Conservation (phyloP, 2,113 vertebrate genomes). For the Spea multiplicata region DNA sequence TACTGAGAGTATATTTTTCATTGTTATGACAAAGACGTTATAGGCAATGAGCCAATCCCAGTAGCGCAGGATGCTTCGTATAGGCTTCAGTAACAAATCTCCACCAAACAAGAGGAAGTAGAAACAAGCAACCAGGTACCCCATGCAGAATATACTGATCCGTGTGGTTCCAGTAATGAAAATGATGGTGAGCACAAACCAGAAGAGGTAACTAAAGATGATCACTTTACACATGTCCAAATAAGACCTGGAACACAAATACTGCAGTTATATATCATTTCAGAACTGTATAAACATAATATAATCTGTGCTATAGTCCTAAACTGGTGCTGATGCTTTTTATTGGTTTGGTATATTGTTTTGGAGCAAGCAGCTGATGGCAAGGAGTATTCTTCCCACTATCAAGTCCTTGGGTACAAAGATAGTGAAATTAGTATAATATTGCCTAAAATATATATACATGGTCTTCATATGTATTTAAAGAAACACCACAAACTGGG, state of each 20-base stretch:
- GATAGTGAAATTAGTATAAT: too few species aligned
- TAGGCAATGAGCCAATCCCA: slow-evolving; percentile 99
- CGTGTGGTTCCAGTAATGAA: slow-evolving; percentile 97
- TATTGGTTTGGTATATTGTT: too few species aligned
- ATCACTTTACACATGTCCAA: slow-evolving; percentile 97
- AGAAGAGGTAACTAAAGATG: slow-evolving; percentile 97
- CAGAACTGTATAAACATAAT: too few species aligned
- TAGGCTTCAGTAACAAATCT: slow-evolving; percentile 89
- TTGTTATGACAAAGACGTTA: slow-evolving; percentile 97
- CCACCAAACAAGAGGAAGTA: slow-evolving; percentile 97
- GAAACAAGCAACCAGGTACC: slow-evolving; percentile 96
- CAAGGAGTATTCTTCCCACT: too few species aligned
- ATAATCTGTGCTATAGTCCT: too few species aligned
- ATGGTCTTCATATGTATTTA: too few species aligned
- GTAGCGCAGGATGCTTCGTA: slow-evolving; percentile 90
- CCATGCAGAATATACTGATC: slow-evolving; percentile 98
- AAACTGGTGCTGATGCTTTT: too few species aligned
- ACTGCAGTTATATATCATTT: background rate
- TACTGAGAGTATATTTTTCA: slow-evolving; percentile 97
- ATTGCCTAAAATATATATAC: too few species aligned
- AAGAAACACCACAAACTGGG: too few species aligned
- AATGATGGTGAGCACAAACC: slow-evolving; percentile 98
- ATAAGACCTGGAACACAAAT: slow-evolving; percentile 80
- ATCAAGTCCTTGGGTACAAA: too few species aligned
- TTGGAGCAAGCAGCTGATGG: too few species aligned